Evolutionary conservation across 2,113 vertebrate genomes (phyloP).

Genomic region (Nothobranchius kuhntae): DNA sequence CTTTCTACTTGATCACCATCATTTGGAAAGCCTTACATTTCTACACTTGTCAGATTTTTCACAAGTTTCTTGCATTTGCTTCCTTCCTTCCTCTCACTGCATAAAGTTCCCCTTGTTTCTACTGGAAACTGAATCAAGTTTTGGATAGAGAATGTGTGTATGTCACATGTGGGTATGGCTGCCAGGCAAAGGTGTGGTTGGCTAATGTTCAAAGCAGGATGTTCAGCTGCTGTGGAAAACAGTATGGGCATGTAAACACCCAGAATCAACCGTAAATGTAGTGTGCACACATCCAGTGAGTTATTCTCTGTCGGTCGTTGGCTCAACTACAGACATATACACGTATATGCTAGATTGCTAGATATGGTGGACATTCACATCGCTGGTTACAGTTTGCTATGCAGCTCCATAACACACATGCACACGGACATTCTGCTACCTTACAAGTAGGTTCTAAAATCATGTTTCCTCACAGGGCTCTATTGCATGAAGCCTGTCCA

Average conservation of each 20-base stretch:
- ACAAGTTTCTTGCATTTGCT: conserved; percentile 40
- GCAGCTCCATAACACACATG: conserved; percentile 31
- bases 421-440: conserved; percentile 1
- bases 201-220: conserved; percentile 43
- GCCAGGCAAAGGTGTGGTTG: conserved; percentile 17
- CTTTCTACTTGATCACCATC: conserved; percentile 43
- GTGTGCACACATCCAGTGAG: conserved; percentile 31
- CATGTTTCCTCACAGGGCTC: too few relatives aligned
- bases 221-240: conserved; percentile 31
- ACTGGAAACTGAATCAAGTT: conserved; percentile 32
- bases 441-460: conserved; percentile 48
- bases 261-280: conserved; percentile 10
- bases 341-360: conserved; percentile 13
- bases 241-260: conserved; percentile 39
- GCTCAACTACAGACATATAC: conserved; percentile 17
- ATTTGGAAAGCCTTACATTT: conserved; percentile 40
- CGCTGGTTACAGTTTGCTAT: too few relatives aligned
- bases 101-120: conserved; percentile 50
- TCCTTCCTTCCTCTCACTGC: conserved; percentile 16
- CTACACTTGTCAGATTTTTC: conserved; percentile 50
- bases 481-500: too few relatives aligned
- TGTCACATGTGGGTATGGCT: background rate
- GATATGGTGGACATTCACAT: background rate
- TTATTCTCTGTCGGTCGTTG: conserved; percentile 20
- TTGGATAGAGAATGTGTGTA: conserved; percentile 2